Evolutionary conservation across 2,888 invertebrate species (phyloP).

Genomic region (Sarcophaga subvicina): DNA sequence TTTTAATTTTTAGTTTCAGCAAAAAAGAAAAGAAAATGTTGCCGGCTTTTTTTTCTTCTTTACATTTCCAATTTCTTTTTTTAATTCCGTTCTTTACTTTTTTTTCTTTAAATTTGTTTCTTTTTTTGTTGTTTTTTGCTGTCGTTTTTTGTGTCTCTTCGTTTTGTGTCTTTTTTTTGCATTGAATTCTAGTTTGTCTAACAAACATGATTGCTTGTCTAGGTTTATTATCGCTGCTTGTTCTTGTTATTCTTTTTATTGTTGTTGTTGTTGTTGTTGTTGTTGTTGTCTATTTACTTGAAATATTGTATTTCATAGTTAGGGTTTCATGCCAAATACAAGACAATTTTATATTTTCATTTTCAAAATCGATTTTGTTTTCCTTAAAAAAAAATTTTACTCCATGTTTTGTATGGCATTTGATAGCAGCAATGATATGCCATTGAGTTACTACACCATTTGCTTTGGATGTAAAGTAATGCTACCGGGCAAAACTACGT

Average conservation of each 20-base stretch:
- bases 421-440: not conserved
- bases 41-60: slow-evolving; percentile 15
- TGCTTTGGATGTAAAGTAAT: not conserved
- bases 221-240: slow-evolving; percentile 58
- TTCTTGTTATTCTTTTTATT: slow-evolving; percentile 21
- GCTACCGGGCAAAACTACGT: no score
- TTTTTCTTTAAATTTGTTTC: slow-evolving; percentile 18
- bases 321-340: slow-evolving; percentile 57
- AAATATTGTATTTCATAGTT: slow-evolving; percentile 56
- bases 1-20: slow-evolving; percentile 13
- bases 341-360: slow-evolving; percentile 36
- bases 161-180: slow-evolving; percentile 1
- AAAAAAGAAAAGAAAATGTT: not conserved
- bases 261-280: not conserved
- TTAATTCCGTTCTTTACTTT: slow-evolving; percentile 20
- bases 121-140: slow-evolving; percentile 14
- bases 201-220: slow-evolving; percentile 66
- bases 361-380: slow-evolving; percentile 30
- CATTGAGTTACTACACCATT: slow-evolving; percentile 28
- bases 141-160: slow-evolving; percentile 28
- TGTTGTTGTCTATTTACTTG: slow-evolving; percentile 34
- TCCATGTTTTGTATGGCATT: slow-evolving; percentile 9
- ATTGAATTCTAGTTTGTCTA: slow-evolving; percentile 53
- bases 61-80: slow-evolving; percentile 10
- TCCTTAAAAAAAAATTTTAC: not conserved